Evolutionary conservation across 2,888 invertebrate species (phyloP).

Genomic region (Ptilodon capucinus): DNA sequence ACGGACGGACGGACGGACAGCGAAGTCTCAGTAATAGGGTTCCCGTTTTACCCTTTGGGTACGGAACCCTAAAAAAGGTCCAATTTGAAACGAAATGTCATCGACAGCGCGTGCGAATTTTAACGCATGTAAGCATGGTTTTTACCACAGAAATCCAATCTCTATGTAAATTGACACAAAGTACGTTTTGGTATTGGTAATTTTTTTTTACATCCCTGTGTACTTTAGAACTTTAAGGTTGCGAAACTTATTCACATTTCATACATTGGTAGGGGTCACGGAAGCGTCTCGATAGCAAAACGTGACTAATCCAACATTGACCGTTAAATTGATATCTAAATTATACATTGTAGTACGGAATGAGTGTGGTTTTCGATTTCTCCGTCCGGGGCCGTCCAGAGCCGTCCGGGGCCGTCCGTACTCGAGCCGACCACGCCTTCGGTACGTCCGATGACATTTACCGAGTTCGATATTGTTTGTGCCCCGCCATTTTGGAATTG

Average conservation of each 20-base stretch:
- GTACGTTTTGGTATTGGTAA: too few relatives aligned
- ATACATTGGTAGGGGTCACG: conserved; percentile 24
- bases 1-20: too few relatives aligned
- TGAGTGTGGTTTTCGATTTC: conserved; percentile 36
- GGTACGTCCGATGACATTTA: conserved; percentile 66
- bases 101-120: too few relatives aligned
- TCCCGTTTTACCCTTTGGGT: too few relatives aligned
- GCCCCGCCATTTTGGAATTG: conserved; percentile 51
- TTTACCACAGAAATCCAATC: too few relatives aligned
- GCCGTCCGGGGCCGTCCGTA: conserved; percentile 37
- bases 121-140: too few relatives aligned
- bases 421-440: conserved; percentile 42
- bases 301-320: conserved; percentile 58
- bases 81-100: too few relatives aligned
- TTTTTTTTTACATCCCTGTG: too few relatives aligned
- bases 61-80: too few relatives aligned
- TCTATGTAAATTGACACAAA: too few relatives aligned
- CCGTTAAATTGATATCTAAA: conserved; percentile 61
- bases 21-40: too few relatives aligned
- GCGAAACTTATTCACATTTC: conserved; percentile 2
- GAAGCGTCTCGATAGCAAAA: conserved; percentile 49
- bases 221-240: not conserved
- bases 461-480: conserved; percentile 49
- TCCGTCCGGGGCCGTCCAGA: too few relatives aligned
- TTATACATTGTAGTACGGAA: conserved; percentile 57